Base-by-base conservation (phyloP, 2,113 vertebrate species). In the Bambusicola thoracicus region DNA sequence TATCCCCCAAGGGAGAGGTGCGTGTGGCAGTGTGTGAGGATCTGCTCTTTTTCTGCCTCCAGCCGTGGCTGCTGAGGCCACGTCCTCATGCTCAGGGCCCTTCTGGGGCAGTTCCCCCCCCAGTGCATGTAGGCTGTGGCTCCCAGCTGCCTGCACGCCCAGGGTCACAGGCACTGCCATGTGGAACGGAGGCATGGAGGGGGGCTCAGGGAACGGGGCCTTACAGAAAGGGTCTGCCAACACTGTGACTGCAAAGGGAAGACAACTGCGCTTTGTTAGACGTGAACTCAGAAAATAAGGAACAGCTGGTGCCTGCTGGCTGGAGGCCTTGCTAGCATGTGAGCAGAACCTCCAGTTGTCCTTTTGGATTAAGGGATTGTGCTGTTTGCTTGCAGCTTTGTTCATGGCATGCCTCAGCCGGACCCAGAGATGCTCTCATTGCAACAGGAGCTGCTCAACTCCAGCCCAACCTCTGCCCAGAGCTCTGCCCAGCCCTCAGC, bases 311-410 rank as follows among this genome's bases (percentile, higher is more conserved):
- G 63, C 75, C 74, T 65, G 77, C 53, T 51, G 81, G 66, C 77
- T 41, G 12, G 63, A 41, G 4, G 2, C 49, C 25, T 19, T 36
- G 41, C 58, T 0, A 0, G 43, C 70, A 46, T 2, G 58, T 0
- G 4, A 53, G 16, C 48, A 76, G 38, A 38, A 65, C 59, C 79
- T 79, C 58, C 62, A 36, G 10, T 6, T 81, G 36, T 90, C 55
- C 72, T 93, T 61, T 44, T 46, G 38, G 92, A 87, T 81, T 36
- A 93, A 88, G 30, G 55, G 76, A 90, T 88, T 85, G 88, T 81
- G 77, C 55, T 81, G 53, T 90, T 86, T 81, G 70, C 83, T 81
- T 62, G 13, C 25, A 11, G 80, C 56, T 92, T 72, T 78, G 61
- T 41, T 3, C 32, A 8, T 17, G 40, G 34, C 63, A 49, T 51